These are phyloP conservation scores for Manis crassicaudata DNA, from an alignment of 2,797 vertebrate genomes.

Conservation along the genomic window DNA sequence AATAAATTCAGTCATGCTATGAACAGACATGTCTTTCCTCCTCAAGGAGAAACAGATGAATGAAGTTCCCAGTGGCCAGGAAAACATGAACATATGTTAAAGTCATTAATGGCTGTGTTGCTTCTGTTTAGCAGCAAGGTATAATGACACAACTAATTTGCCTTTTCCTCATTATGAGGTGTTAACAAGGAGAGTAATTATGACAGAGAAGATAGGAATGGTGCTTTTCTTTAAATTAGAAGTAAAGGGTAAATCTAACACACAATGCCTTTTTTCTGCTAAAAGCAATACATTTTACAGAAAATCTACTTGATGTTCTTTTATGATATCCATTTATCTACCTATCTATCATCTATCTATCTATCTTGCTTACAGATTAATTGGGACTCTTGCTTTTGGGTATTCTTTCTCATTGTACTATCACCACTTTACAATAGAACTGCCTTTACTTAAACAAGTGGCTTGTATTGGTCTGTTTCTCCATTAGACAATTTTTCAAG, in stretches of 20 bases:
- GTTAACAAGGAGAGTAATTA: constrained; percentile 75
- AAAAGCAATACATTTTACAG: not conserved
- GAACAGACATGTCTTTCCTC: constrained; percentile 54
- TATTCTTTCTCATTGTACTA: not conserved
- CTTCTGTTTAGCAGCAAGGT: constrained; percentile 76
- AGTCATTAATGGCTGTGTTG: constrained; percentile 79
- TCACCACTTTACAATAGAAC: not conserved
- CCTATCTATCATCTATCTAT: no score
- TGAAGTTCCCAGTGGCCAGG: constrained; percentile 66
- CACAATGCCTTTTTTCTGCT: not conserved
- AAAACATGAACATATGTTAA: constrained; percentile 82
- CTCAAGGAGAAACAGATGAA: constrained; percentile 76
- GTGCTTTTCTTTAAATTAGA: not conserved
- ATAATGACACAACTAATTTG: constrained; percentile 73
- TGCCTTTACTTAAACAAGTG: not conserved
- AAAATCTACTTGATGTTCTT: not conserved
- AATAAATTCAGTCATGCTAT: not conserved
- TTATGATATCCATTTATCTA: not conserved
- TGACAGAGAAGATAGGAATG: constrained; percentile 30
- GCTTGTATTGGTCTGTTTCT: accelerated
- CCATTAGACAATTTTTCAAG: not conserved
- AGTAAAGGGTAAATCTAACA: constrained; percentile 14
- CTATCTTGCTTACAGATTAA: not conserved
- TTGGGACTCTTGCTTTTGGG: not conserved
- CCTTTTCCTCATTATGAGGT: constrained; percentile 64